Conservation (phyloP, 1,140 invertebrate species). For the Pseudomyrmex flavicornis region DNA sequence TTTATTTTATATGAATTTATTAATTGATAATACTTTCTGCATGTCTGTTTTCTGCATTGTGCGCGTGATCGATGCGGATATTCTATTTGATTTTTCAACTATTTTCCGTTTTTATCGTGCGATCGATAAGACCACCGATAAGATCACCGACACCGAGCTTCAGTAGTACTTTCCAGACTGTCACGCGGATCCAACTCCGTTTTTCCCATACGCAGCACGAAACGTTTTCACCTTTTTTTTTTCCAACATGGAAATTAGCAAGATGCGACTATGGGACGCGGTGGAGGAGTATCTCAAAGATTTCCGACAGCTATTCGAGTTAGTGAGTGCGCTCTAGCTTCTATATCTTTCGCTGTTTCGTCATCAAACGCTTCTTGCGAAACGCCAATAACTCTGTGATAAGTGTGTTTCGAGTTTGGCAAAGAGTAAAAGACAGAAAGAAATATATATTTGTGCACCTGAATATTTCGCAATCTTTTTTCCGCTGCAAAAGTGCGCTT, state of each 20-base stretch:
- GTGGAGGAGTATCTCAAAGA: constrained; percentile 75
- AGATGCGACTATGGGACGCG: constrained; percentile 68
- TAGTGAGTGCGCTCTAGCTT: constrained; percentile 66
- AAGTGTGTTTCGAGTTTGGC: background rate
- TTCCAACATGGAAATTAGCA: constrained; percentile 69
- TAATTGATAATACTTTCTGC: background rate
- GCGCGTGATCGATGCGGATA: constrained; percentile 8
- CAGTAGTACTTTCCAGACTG: constrained; percentile 46
- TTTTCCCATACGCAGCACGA: background rate
- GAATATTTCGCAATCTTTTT: background rate
- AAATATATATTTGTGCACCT: no score
- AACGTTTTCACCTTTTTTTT: background rate
- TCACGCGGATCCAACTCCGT: background rate
- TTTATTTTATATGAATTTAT: no score
- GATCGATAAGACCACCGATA: constrained; percentile 67
- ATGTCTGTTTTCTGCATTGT: background rate
- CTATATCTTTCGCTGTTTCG: background rate
- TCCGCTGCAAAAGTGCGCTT: background rate
- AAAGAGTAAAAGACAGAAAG: background rate
- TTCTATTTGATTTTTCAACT: constrained; percentile 37
- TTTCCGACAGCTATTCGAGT: constrained; percentile 56
- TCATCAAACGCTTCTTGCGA: background rate
- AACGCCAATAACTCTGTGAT: background rate
- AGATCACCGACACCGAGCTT: background rate
- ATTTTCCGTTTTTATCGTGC: constrained; percentile 39